Evolutionary conservation across 2,888 invertebrate genomes (phyloP), one percentile per base, ranked within the genome.

Genomic region (Sinodicranocentrus sp.): DNA sequence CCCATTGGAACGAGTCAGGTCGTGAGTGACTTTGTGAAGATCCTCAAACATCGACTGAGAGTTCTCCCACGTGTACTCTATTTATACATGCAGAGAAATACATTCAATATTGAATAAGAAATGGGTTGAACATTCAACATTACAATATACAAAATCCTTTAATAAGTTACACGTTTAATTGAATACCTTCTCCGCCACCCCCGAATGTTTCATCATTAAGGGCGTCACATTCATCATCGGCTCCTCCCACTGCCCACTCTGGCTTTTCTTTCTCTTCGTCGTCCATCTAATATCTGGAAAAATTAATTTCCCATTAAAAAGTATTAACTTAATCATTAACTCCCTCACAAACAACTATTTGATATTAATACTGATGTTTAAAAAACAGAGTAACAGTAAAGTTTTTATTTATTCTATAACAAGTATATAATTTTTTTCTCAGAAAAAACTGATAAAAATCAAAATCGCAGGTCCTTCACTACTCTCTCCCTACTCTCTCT

Each of bases 151-250:
- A 23, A 6, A 21, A 13, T 8, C n/a, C 6, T n/a, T 19, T 5
- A n/a, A 13, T 52, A 5, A 52, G 23, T 21, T n/a, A 19, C 8
- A 17, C 17, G n/a, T 57, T 57, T 21, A 15, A 28, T n/a, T n/a
- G 21, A 23, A 25, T 44, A 89, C 91, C 92, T 90, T 93, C 92
- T 90, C 94, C 94, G 87, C 94, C 94, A 71, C 94, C 94, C 26
- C 97, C 97, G 91, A 97, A 97, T 0, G 97, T 97, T 91, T 97
- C 97, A 91, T 97, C 95, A 89, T 97, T 97, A 86, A 97, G 93
- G 0, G 96, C 96, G 92, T 97, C 97, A 91, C 96, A 97, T 89
- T 96, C 96, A 86, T 96, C 96, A 89, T 95, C 95, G 2, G 78
- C 5, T 26, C 19, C 5, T 26, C 19, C 25, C 39, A 59, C 72